Evolutionary conservation across 2,797 vertebrate genomes (phyloP), one percentile per base, ranked within the genome.

Genomic region (Lates japonicus): DNA sequence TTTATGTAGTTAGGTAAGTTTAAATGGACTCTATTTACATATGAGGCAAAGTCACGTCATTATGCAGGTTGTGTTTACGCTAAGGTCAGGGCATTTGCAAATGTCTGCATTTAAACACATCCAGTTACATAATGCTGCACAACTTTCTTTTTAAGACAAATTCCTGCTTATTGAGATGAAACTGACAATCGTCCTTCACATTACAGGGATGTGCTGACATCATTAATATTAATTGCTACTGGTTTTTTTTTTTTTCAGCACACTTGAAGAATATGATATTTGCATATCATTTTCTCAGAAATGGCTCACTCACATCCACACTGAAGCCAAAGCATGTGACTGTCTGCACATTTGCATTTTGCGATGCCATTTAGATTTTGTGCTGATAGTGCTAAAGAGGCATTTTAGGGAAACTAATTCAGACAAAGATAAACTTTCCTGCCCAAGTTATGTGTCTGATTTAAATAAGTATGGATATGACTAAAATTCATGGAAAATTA

Each of bases 341-440:
- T 33, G n/a, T 59, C 10, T 63, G 46, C 12, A 35, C 31, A 76
- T 82, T 46, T 31, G 29, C 60, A 59, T 67, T 73, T 59, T 78
- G 49, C 5, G 1, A 49, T 35, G 7, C 13, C 2, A 37, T 49
- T 13, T 69, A 6, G 29, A 5, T 70, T 83, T 85, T 52, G 68
- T 61, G 66, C 77, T 72, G n/a, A 76, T 63, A 4, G 16, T 41
- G 73, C 68, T 25, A 39, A 87, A 66, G 12, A 49, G 44, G n/a
- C 22, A n/a, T 41, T 74, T 51, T 46, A 57, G 49, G 22, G 51
- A 46, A 51, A 71, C 12, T 37, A 19, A 68, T 52, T 67, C 19
- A 5, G 1, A 48, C 55, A n/a, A 4, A 37, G 16, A 66, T 4
- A 69, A 57, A 49, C 11, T 14, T 57, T 20, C 11, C 2, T 9